These are phyloP conservation scores for Neopelma chrysocephalum DNA, from an alignment of 2,797 vertebrate species.

Conservation along the genomic window DNA sequence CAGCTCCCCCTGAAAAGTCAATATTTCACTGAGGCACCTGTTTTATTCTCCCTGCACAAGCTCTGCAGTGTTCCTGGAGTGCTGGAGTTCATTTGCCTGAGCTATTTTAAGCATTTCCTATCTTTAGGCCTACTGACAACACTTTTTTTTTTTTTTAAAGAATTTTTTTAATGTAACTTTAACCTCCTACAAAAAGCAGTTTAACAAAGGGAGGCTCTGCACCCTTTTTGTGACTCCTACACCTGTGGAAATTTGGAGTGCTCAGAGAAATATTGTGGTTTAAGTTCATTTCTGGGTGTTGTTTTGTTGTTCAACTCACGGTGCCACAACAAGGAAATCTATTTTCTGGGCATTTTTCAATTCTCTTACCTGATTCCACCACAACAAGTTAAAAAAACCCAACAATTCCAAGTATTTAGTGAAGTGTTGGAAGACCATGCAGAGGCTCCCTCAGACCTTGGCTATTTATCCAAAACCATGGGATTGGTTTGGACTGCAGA, in stretches of 20 bases:
- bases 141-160: background rate
- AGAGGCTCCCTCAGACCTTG: background rate
- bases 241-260: background rate
- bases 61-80: background rate
- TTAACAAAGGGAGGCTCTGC: background rate
- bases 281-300: background rate
- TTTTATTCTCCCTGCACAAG: background rate
- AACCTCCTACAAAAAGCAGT: background rate
- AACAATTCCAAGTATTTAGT: background rate
- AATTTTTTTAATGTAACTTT: background rate
- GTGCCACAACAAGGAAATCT: background rate
- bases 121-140: constrained; percentile 3
- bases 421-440: background rate
- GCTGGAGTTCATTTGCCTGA: background rate
- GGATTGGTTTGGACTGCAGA: background rate
- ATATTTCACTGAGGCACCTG: background rate
- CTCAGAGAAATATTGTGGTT: background rate
- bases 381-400: background rate
- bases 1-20: background rate
- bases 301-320: background rate
- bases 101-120: constrained; percentile 20
- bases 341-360: background rate
- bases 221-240: background rate
- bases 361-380: background rate
- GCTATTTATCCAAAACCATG: background rate